A percentile compares a stretch with the other conserved stretches of the same genome.
Evolutionary conservation across 2,797 vertebrate species (phyloP).

Genomic region (Sebastiscus albofasciatus): DNA sequence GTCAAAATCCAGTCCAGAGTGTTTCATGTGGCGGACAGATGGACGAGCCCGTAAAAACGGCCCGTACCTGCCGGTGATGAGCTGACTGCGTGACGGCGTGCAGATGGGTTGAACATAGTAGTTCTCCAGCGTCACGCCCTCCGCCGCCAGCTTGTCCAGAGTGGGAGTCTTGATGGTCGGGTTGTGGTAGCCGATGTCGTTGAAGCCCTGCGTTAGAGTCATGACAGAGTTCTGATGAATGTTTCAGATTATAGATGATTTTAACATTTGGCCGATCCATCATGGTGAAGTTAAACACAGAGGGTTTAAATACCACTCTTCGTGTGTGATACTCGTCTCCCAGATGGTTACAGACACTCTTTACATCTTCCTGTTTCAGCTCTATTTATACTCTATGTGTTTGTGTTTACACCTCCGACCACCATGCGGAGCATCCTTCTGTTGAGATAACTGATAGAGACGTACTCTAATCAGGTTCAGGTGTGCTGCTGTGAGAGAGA

Average conservation of each 20-base stretch:
- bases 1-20: not conserved
- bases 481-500: not conserved
- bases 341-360: not conserved
- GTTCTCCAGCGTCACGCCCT: slow-evolving; percentile 95
- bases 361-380: not conserved
- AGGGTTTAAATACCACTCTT: not conserved
- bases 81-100: slow-evolving; percentile 95
- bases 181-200: slow-evolving; percentile 95
- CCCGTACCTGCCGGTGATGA: slow-evolving; percentile 91
- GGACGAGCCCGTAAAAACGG: not conserved
- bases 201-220: slow-evolving; percentile 84
- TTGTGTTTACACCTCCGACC: not conserved
- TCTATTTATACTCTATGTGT: not conserved
- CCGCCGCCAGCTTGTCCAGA: slow-evolving; percentile 92
- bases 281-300: not conserved
- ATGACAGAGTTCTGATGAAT: not conserved
- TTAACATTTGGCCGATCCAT: not conserved
- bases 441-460: not conserved
- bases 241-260: not conserved
- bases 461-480: not conserved
- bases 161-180: slow-evolving; percentile 92
- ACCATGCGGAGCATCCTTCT: not conserved
- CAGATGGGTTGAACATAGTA: slow-evolving; percentile 99
- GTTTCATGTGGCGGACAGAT: not conserved
- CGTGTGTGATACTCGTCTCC: not conserved